Base-by-base conservation (phyloP, 2,797 vertebrate genomes). In the Takifugu rubripes region DNA sequence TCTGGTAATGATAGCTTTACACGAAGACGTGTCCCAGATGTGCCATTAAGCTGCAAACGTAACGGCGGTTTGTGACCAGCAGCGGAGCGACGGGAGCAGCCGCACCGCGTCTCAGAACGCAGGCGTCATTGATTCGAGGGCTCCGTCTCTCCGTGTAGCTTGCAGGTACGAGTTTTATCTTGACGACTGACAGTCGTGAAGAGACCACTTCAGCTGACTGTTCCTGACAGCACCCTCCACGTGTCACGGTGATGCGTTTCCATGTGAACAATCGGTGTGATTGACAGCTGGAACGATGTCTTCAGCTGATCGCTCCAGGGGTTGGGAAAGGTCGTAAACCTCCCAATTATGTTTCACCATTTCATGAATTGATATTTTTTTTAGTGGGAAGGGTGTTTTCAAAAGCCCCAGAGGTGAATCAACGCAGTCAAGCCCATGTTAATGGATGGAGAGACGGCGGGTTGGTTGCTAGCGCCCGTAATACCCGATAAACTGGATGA, bases 291-390 rank as follows among this genome's bases (percentile, higher is more conserved):
- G 86, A 84, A 87, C 84, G 86, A 88, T 87, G 88, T 89, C 85
- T 84, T 89, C 83, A 86, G 82, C 87, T 88, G 86, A 88, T 88
- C 87, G 84, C 87, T 89, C 80, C 84, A 84, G 72, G 84, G 83
- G 82, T 88, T 87, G 88, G 87, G 87, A 89, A 88, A 90, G 88
- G 88, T 89, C 88, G 89, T 86, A 48, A 89, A 90, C 88, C 84
- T 82, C 70, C 82, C 85, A 88, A 91, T 90, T 89, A 88, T 75
- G 67, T 79, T 45, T 60, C 74, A 67, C 54, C 36, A 73, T 78
- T 85, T 84, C 83, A 86, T 88, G 85, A 87, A 87, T 83, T 83
- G 85, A 89, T 88, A 85, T 88, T 86, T 80, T 54, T 76, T 68
- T 64, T 61, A 69, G 70, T 68, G 70, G 78, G 71, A 73, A 79